phyloP scores from a whole-genome alignment of 2,888 invertebrate species.

The Halocaridina rubra region DNA sequence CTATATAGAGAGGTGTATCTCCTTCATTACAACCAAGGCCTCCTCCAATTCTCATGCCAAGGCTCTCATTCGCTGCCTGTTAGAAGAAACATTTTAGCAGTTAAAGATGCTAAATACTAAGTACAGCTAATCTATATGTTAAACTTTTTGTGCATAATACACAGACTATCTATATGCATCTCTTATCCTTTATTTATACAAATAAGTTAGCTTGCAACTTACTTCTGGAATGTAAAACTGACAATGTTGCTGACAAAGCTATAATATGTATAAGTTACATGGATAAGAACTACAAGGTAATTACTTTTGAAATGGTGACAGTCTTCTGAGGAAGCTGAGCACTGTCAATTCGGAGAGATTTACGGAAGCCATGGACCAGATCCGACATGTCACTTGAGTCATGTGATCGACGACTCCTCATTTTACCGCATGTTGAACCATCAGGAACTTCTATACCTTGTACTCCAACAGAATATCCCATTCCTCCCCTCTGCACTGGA shows the following conservation, averaged over 20 bases:
- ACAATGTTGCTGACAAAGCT: too few relatives aligned
- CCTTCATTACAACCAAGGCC: slow-evolving; percentile 70
- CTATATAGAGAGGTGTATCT: slow-evolving; percentile 71
- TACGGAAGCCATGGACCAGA: slow-evolving; percentile 50
- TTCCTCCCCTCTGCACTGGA: slow-evolving; percentile 12
- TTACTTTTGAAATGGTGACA: slow-evolving; percentile 66
- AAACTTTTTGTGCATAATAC: too few relatives aligned
- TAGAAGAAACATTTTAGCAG: too few relatives aligned
- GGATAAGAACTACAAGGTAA: too few relatives aligned
- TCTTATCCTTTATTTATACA: too few relatives aligned
- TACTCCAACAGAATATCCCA: slow-evolving; percentile 14
- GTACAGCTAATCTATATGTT: too few relatives aligned
- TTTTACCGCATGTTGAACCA: slow-evolving; percentile 28
- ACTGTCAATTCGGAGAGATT: slow-evolving; percentile 64
- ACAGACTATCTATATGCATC: too few relatives aligned
- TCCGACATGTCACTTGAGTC: slow-evolving; percentile 58
- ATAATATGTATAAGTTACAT: too few relatives aligned
- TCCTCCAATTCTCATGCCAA: slow-evolving; percentile 71
- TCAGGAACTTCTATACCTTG: slow-evolving; percentile 16
- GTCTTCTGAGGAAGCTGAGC: slow-evolving; percentile 65
- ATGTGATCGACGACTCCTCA: slow-evolving; percentile 34
- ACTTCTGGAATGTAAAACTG: too few relatives aligned
- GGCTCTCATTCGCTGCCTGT: slow-evolving; percentile 68
- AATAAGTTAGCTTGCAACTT: too few relatives aligned
- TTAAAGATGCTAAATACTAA: too few relatives aligned